Evolutionary conservation across 2,797 vertebrate genomes (phyloP).

Genomic region (Anabas testudineus): DNA sequence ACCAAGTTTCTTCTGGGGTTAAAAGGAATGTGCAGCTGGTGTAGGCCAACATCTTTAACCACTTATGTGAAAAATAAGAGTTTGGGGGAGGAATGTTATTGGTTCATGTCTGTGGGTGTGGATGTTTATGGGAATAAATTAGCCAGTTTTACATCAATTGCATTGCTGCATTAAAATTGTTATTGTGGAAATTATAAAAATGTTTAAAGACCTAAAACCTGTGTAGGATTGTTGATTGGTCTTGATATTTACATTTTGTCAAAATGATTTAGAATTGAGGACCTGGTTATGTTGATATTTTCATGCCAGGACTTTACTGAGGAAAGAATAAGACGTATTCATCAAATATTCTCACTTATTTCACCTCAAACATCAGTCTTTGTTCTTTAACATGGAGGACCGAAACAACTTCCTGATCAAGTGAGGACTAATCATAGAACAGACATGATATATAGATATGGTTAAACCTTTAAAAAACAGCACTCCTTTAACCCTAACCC

Average conservation of each 20-base stretch:
- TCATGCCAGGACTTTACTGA: not conserved
- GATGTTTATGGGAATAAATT: slow-evolving; percentile 51
- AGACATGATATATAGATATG: too few relatives aligned
- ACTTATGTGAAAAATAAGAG: slow-evolving; percentile 57
- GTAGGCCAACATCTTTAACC: slow-evolving; percentile 73
- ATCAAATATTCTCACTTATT: too few relatives aligned
- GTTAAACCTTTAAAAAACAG: slow-evolving; percentile 1
- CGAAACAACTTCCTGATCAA: too few relatives aligned
- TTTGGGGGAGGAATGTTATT: slow-evolving; percentile 37
- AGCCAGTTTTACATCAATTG: not conserved
- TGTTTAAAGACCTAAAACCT: too few relatives aligned
- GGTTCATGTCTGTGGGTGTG: slow-evolving; percentile 52
- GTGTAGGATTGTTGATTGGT: not conserved
- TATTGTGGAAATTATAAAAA: slow-evolving; percentile 10
- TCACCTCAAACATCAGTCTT: too few relatives aligned
- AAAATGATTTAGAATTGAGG: not conserved
- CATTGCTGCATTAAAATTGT: slow-evolving; percentile 3
- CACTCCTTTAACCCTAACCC: not conserved
- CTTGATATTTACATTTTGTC: not conserved
- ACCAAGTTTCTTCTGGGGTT: slow-evolving; percentile 46
- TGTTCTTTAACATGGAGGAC: too few relatives aligned
- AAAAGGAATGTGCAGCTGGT: slow-evolving; percentile 71
- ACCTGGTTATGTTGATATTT: not conserved
- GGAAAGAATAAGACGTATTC: too few relatives aligned
- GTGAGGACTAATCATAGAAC: too few relatives aligned